Conservation (phyloP, 2,888 invertebrate species). For the Cecidostiba fungosa region DNA sequence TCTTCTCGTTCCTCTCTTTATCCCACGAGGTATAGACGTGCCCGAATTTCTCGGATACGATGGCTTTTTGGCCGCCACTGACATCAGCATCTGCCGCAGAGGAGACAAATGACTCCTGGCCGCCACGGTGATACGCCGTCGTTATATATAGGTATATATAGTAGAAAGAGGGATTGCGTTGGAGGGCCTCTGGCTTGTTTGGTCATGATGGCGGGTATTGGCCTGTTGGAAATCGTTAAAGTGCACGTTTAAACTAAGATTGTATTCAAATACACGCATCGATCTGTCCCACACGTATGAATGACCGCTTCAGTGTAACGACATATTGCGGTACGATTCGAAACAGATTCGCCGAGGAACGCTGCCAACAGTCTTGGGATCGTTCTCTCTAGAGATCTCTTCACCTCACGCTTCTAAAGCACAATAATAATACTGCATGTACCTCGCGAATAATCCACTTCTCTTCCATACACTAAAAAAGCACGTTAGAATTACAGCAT, state of each 20-base stretch:
- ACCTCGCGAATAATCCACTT: background rate
- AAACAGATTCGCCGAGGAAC: too few species aligned
- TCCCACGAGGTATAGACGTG: background rate
- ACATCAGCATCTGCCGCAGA: background rate
- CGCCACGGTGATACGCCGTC: background rate
- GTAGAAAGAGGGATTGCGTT: background rate
- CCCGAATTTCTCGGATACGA: background rate
- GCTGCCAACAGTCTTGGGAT: background rate
- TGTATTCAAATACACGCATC: too few species aligned
- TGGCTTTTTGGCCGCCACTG: background rate
- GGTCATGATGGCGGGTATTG: background rate
- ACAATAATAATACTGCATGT: too few species aligned
- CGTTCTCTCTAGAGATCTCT: background rate
- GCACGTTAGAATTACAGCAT: background rate
- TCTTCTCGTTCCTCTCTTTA: slow-evolving; percentile 2
- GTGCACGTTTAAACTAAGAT: background rate
- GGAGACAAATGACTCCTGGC: background rate
- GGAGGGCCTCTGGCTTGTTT: background rate
- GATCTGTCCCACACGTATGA: background rate
- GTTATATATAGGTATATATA: background rate
- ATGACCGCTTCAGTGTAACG: background rate
- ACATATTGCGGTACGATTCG: background rate
- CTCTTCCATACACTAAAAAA: background rate
- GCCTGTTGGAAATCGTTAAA: background rate
- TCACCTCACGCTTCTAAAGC: too few species aligned